Evolutionary conservation across 2,113 vertebrate species (phyloP).

Genomic region (Microtus richardsoni): DNA sequence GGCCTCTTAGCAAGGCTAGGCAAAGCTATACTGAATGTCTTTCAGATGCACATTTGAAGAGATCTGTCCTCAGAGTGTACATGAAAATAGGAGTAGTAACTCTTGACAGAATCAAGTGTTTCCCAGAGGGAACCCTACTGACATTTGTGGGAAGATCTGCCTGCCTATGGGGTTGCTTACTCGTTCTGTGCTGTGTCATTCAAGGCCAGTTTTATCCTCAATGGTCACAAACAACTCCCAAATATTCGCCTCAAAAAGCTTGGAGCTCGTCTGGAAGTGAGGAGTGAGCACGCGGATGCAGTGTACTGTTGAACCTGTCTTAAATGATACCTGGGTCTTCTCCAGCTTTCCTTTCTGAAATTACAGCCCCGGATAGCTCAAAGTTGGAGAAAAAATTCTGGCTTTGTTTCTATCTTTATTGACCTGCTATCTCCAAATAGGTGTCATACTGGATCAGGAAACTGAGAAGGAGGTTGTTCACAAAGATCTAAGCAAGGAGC

Average conservation of each 20-base stretch:
- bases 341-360: constrained; percentile 15
- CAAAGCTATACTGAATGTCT: background rate
- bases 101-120: background rate
- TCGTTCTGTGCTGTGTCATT: background rate
- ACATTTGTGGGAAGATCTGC: background rate
- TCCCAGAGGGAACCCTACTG: background rate
- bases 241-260: constrained; percentile 31
- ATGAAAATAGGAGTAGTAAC: background rate
- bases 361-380: background rate
- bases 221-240: background rate
- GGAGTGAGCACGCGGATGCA: background rate
- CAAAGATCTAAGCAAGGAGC: background rate
- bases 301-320: background rate
- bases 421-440: background rate
- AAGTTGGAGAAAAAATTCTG: background rate
- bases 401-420: constrained; percentile 14
- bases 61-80: background rate
- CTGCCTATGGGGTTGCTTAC: background rate
- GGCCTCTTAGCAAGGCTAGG: background rate
- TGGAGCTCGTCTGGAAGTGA: background rate
- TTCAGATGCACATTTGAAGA: background rate
- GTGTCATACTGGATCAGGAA: constrained; percentile 17
- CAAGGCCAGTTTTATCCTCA: background rate
- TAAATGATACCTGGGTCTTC: background rate
- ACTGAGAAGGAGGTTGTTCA: background rate